Percentiles rank a stretch among this genome's conserved stretches.
Conservation (phyloP, 64 coral and sea anemone genomes). For the Montipora capricornis region DNA sequence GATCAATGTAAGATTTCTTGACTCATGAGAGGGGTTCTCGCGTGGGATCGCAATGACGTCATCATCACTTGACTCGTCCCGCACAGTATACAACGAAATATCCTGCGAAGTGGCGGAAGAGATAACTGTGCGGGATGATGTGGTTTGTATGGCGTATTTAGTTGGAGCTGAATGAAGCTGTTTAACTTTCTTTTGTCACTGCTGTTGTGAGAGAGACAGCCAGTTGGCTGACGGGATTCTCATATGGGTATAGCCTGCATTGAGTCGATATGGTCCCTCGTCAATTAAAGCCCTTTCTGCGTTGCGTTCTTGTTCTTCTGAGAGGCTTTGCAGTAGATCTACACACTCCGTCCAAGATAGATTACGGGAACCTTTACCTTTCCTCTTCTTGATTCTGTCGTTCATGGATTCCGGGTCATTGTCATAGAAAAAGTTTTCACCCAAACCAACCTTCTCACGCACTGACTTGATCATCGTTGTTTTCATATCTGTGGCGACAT, state of each 20-base stretch:
- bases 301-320: background rate
- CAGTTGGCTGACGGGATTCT: background rate
- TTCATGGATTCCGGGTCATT: constrained; percentile 8
- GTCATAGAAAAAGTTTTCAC: background rate
- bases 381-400: background rate
- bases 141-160: background rate
- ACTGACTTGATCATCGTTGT: background rate
- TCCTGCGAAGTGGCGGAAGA: background rate
- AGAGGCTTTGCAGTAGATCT: background rate
- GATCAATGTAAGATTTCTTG: background rate
- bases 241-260: background rate
- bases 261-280: background rate
- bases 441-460: background rate
- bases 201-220: background rate
- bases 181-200: background rate
- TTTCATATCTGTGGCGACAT: constrained; percentile 9
- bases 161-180: background rate
- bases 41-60: background rate
- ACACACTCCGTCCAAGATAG: constrained; percentile 5
- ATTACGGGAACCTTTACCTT: background rate
- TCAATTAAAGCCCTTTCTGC: background rate
- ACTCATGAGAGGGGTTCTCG: background rate
- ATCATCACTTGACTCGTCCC: background rate
- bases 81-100: background rate
- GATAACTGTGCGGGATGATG: background rate